phyloP scores from a whole-genome alignment of 2,113 vertebrate species.

The Anolis sagrei region DNA sequence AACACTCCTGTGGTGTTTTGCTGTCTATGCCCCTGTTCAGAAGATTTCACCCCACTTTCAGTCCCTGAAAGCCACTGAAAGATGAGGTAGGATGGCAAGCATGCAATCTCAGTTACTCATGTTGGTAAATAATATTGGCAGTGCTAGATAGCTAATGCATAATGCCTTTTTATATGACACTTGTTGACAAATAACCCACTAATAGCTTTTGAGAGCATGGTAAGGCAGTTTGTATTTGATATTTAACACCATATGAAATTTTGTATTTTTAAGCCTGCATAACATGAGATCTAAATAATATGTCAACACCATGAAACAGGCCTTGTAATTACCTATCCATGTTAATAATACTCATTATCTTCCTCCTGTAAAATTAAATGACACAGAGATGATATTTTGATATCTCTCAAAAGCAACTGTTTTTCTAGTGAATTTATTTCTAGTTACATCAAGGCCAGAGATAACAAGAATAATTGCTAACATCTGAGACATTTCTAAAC shows the following conservation, averaged over 20 bases:
- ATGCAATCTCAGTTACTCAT: not conserved
- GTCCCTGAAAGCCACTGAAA: too few species aligned
- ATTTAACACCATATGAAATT: not conserved
- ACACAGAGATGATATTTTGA: not conserved
- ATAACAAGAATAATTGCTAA: not conserved
- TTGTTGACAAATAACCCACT: not conserved
- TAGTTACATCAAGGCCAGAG: not conserved
- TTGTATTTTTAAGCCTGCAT: not conserved
- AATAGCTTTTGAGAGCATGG: not conserved
- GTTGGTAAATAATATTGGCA: not conserved
- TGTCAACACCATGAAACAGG: not conserved
- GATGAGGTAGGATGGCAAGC: not conserved
- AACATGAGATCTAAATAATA: not conserved
- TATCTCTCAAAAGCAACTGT: not conserved
- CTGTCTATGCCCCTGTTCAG: too few species aligned
- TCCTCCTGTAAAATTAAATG: not conserved
- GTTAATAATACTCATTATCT: not conserved
- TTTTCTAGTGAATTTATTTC: not conserved
- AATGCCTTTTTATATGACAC: not conserved
- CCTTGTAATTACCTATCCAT: not conserved
- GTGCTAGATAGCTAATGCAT: not conserved
- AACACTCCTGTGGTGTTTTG: too few species aligned
- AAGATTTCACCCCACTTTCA: too few species aligned
- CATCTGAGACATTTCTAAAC: not conserved
- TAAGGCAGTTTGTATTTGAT: not conserved